Evolutionary conservation across 2,888 invertebrate species (phyloP), one percentile per base, ranked within the genome.

Genomic region (Clanis bilineata): DNA sequence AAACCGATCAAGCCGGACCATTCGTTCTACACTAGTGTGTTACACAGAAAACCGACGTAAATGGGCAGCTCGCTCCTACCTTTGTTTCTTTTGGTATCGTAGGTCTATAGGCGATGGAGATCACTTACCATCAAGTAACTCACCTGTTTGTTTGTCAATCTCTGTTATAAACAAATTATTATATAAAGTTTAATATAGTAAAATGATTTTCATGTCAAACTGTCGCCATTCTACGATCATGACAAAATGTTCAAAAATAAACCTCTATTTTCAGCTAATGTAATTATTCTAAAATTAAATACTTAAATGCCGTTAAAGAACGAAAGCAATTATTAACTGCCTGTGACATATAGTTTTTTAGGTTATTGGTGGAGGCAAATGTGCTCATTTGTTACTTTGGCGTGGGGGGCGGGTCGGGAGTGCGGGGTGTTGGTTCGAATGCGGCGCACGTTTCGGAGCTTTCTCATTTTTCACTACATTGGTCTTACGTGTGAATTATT

Each of bases 401-500:
- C 62, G 60, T 59, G 63, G 66, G 62, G 61, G 54, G 44, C 39
- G 55, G 55, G 2, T 38, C n/a, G 67, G 71, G 72, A 18, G 18
- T 18, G 18, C 41, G 41, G 73, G 76, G 77, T 76, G 75, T 71
- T 68, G 69, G 67, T 74, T 68, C 66, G 80, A 77, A 90, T 84
- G 85, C 90, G 72, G 76, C 77, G 80, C 90, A 90, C 91, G 91
- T 91, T 68, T 78, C 66, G 74, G 75, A 78, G 83, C 85, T 84
- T 86, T 85, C 90, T 88, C 90, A 91, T 92, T 92, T 91, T 91
- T 90, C 91, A 91, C 87, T 90, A 90, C 91, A 91, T 91, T 91
- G 91, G 86, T 88, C 90, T 89, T 89, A 88, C 89, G 87, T 90
- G 89, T 89, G 87, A 91, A 88, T 89, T 90, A 90, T 90, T 88